Evolutionary conservation across 2,888 invertebrate genomes (phyloP).

Genomic region (Marronus borbonicus): DNA sequence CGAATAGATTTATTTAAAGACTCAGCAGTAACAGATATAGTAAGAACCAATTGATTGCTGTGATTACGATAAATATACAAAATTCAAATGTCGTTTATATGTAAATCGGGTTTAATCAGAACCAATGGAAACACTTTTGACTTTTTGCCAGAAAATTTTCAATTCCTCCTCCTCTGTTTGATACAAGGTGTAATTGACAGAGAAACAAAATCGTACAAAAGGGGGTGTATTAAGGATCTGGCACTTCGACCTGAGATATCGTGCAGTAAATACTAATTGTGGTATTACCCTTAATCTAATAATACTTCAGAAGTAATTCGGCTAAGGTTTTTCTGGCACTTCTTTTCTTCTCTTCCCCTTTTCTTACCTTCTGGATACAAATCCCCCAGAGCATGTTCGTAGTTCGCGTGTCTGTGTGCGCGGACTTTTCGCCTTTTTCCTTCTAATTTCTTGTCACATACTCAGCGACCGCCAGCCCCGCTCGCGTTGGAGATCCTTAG

Average conservation of each 20-base stretch:
- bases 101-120: no score
- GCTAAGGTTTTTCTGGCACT: neutral
- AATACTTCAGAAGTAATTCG: slow-evolving; percentile 33
- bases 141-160: neutral
- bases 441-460: slow-evolving; percentile 47
- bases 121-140: no score
- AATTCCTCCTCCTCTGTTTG: no score
- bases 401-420: slow-evolving; percentile 9
- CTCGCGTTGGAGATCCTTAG: slow-evolving; percentile 15
- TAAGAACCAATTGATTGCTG: no score
- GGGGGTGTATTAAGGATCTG: neutral
- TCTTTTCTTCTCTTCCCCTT: neutral
- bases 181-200: neutral
- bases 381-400: neutral
- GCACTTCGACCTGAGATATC: slow-evolving; percentile 16
- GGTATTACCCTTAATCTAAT: slow-evolving; percentile 47
- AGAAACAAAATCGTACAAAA: no score
- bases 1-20: no score
- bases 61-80: no score
- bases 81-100: no score
- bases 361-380: neutral
- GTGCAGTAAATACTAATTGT: slow-evolving; percentile 49
- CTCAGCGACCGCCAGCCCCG: slow-evolving; percentile 12
- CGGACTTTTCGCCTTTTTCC: slow-evolving; percentile 9
- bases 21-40: no score